Evolutionary conservation across 2,797 vertebrate species (phyloP).

Genomic region (Gymnodraco acuticeps): DNA sequence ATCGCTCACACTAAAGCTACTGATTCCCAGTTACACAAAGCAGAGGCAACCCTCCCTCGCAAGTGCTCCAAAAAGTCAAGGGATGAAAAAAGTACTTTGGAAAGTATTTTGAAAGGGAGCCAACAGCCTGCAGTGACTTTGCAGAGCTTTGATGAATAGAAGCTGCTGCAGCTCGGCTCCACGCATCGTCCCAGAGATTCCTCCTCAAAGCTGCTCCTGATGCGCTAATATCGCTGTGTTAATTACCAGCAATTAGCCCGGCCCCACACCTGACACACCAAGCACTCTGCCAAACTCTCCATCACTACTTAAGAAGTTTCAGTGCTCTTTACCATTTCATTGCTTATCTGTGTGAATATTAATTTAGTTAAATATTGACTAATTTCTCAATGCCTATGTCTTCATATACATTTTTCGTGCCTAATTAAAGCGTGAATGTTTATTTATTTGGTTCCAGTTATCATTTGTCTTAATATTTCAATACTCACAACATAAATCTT

Average conservation of each 20-base stretch:
- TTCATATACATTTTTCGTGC: neutral
- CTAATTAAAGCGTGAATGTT: neutral
- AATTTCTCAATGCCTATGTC: neutral
- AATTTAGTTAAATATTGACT: neutral
- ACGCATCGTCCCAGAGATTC: constrained; percentile 38
- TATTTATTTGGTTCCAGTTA: neutral
- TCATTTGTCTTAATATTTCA: too few species aligned
- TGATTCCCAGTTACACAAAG: constrained; percentile 69
- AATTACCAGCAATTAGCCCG: constrained; percentile 55
- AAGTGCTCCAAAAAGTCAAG: constrained; percentile 54
- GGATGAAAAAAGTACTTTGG: constrained; percentile 41
- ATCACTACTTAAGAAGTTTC: neutral
- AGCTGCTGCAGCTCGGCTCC: constrained; percentile 39
- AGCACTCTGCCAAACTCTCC: neutral
- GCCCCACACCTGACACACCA: constrained; percentile 24
- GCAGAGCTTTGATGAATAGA: constrained; percentile 60
- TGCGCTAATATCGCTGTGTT: constrained; percentile 46
- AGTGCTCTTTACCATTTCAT: neutral
- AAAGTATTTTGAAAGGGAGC: constrained; percentile 63
- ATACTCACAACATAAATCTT: too few species aligned
- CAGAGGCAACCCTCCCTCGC: constrained; percentile 55
- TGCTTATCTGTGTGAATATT: neutral
- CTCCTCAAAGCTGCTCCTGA: constrained; percentile 40
- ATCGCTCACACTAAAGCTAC: constrained; percentile 67
- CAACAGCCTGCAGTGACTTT: constrained; percentile 58